A percentile compares a stretch with the other conserved stretches of the same genome.
Evolutionary conservation across 1,140 invertebrate species (phyloP).

Genomic region (Philaenus spumarius): DNA sequence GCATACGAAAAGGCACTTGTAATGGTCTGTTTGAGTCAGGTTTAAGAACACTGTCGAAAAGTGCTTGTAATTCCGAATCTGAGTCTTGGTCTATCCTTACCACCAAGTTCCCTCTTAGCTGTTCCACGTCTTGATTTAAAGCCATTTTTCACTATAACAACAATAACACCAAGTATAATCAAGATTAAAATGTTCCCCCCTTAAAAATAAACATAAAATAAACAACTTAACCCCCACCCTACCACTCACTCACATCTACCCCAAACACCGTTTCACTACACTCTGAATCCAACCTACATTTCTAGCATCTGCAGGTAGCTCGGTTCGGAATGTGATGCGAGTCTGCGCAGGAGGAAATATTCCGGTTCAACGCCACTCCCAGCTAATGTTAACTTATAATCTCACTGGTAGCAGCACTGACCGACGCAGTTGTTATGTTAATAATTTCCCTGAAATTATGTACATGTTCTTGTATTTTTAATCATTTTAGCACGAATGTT

Average conservation of each 20-base stretch:
- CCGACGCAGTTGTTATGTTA: no score
- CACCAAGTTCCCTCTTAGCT: constrained; percentile 25
- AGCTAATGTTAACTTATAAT: not conserved
- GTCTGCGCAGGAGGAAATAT: constrained; percentile 15
- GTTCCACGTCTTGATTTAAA: constrained; percentile 23
- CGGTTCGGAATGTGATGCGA: constrained; percentile 12
- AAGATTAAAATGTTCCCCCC: constrained; percentile 11
- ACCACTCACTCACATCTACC: constrained; percentile 14
- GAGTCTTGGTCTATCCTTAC: constrained; percentile 89
- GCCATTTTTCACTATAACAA: constrained; percentile 21
- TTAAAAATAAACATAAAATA: constrained; percentile 15
- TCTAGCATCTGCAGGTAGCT: constrained; percentile 2
- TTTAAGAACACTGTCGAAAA: constrained; percentile 90
- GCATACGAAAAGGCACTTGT: constrained; percentile 87
- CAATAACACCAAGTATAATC: not conserved
- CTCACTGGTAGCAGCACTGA: no score
- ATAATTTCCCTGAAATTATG: no score
- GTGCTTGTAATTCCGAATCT: constrained; percentile 85
- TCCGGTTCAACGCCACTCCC: constrained; percentile 13
- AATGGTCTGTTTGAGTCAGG: constrained; percentile 78
- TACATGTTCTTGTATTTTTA: no score
- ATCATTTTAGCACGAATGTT: no score
- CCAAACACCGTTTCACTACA: constrained; percentile 17
- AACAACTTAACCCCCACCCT: constrained; percentile 15
- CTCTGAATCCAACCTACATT: constrained; percentile 12